A percentile compares a stretch with the other conserved stretches of the same genome.
phyloP scores from a whole-genome alignment of 2,888 invertebrate genomes.

The Hirtodrosophila duncani region DNA sequence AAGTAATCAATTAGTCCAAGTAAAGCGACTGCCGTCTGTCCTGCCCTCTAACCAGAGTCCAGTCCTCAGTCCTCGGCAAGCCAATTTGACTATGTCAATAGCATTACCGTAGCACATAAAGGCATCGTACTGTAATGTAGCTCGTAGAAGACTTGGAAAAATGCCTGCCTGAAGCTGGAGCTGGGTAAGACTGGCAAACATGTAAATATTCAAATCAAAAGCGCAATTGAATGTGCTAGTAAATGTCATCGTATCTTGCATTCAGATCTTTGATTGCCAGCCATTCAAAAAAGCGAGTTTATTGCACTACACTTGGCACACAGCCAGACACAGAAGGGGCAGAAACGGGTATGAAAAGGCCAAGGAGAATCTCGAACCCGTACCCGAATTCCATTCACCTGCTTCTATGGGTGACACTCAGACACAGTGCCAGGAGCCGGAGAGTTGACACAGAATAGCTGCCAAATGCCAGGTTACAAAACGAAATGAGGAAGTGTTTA shows the following conservation, averaged over 20 bases:
- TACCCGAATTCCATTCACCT: constrained; percentile 48
- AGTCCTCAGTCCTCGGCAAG: constrained; percentile 30
- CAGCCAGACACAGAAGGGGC: constrained; percentile 43
- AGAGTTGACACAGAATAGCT: constrained; percentile 69
- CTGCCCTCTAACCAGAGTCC: background rate
- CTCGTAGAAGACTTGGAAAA: constrained; percentile 20
- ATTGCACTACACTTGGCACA: constrained; percentile 72
- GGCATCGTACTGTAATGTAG: constrained; percentile 19
- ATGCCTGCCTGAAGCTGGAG: constrained; percentile 18
- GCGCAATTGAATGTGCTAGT: constrained; percentile 71
- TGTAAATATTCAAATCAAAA: constrained; percentile 73
- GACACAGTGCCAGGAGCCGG: constrained; percentile 67
- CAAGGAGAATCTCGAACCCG: constrained; percentile 2
- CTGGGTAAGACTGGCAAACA: constrained; percentile 38
- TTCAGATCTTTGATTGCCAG: constrained; percentile 71
- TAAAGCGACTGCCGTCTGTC: constrained; percentile 12
- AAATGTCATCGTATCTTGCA: constrained; percentile 72
- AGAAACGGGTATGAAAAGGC: background rate
- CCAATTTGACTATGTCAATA: constrained; percentile 67
- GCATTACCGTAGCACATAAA: constrained; percentile 32
- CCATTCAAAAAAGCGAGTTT: constrained; percentile 65
- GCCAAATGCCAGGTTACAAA: constrained; percentile 64
- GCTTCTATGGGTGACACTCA: constrained; percentile 53
- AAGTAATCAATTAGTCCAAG: constrained; percentile 51
- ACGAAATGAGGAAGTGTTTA: constrained; percentile 69